Base-by-base conservation (phyloP, 2,888 invertebrate genomes). In the Dysmachus trigonus region DNA sequence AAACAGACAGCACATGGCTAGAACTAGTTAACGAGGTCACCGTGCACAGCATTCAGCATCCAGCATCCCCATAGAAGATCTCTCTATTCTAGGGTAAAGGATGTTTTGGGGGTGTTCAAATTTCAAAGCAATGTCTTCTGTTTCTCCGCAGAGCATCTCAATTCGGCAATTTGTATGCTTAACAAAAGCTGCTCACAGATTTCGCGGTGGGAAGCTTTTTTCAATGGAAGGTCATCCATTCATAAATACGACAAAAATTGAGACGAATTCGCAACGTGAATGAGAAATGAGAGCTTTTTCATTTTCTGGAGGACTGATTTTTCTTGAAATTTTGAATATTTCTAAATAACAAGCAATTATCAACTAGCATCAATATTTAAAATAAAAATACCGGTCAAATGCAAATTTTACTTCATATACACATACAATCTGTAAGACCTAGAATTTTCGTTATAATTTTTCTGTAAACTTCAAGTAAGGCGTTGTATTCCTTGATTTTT, bases 1-100 rank as follows among this genome's bases (percentile, higher is more conserved):
- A 76, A 76, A 76, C 76, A 76, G 18, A 38, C 18, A 76, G 76
- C 76, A 76, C 76, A 76, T 76, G 76, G 33, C n/a, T 13, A 35
- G 38, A n/a, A 76, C 35, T 76, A 76, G 41, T 35, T 76, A 35
- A 76, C 38, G 22, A 8, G 76, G 76, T 76, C 22, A 76, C 2
- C 62, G 22, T 27, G 22, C 22, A 47, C 47, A 47, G 41, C 2
- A 41, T 41, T 13, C 33, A 33, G 38, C 10, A 38, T 38, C 38
- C 13, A 41, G 38, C 38, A 41, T 41, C 38, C 38, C 47, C n/a
- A 18, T 18, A 47, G 18, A 47, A 6, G 62, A n/a, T n/a, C 5
- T 27, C 22, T 3, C 22, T 62, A 22, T 62, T 27, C 27, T 27
- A 22, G 22, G 22, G n/a, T 18, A 38, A 38, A 38, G 38, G 38